A percentile compares a stretch with the other conserved stretches of the same genome.
Conservation (phyloP, 2,797 vertebrate species). For the Sitta carolinensis region DNA sequence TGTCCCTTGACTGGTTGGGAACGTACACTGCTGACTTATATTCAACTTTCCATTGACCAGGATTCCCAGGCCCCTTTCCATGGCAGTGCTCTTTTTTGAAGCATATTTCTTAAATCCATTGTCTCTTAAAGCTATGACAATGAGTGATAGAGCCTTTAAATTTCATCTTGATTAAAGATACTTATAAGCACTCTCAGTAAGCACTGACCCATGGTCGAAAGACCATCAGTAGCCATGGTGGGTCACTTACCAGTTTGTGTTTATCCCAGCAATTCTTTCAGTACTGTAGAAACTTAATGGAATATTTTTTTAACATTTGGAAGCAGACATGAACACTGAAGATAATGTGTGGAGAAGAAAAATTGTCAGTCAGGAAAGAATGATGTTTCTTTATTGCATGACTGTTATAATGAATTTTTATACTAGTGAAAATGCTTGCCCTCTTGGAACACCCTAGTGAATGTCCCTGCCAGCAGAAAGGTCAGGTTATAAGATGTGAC, state of each 20-base stretch:
- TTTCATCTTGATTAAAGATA: neutral
- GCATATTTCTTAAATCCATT: neutral
- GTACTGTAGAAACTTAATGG: neutral
- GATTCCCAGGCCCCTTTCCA: neutral
- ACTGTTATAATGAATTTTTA: slow-evolving; percentile 56
- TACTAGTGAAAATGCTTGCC: slow-evolving; percentile 51
- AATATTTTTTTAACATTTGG: neutral
- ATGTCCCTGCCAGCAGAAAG: slow-evolving; percentile 59
- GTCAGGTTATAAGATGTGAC: slow-evolving; percentile 63
- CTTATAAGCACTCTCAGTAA: neutral
- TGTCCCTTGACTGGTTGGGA: fast-evolving
- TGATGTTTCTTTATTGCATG: slow-evolving; percentile 23
- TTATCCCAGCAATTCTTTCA: neutral
- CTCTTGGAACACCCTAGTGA: slow-evolving; percentile 57
- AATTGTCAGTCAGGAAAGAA: slow-evolving; percentile 3
- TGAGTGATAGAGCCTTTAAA: neutral
- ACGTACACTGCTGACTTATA: neutral
- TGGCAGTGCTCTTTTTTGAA: neutral
- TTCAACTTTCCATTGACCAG: neutral
- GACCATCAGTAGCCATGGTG: neutral
- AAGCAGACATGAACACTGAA: neutral
- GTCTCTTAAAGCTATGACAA: neutral
- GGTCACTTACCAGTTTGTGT: neutral
- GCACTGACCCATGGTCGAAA: neutral
- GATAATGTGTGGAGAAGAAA: neutral